Percentiles rank a stretch among this genome's conserved stretches.
Evolutionary conservation across 2,113 vertebrate genomes (phyloP).

Genomic region (Ictalurus punctatus): DNA sequence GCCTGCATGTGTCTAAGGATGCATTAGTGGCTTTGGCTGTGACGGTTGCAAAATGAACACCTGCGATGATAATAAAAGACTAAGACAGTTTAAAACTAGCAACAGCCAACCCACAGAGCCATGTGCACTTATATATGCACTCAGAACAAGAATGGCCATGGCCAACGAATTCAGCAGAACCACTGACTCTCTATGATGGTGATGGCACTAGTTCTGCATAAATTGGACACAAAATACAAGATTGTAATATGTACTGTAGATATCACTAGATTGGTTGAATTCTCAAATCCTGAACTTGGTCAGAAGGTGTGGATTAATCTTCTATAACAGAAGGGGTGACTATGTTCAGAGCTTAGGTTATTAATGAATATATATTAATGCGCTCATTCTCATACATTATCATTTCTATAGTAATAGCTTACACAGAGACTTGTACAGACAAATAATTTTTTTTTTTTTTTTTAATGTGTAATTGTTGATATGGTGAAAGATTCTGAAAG

Average conservation of each 20-base stretch:
- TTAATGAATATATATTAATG: neutral
- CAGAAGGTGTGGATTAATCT: too few species aligned
- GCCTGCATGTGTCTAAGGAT: neutral
- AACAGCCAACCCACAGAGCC: neutral
- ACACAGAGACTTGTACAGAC: neutral
- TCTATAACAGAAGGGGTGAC: too few species aligned
- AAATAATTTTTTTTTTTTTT: neutral
- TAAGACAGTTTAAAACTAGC: neutral
- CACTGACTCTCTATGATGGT: neutral
- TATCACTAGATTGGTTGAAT: neutral
- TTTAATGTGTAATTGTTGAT: neutral
- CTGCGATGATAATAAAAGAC: constrained; percentile 11
- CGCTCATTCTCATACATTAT: neutral
- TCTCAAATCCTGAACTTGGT: neutral
- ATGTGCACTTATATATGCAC: neutral
- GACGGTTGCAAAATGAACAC: neutral
- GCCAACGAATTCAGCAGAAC: neutral
- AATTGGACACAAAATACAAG: neutral
- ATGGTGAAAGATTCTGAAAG: neutral
- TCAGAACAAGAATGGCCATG: neutral
- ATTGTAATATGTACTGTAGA: neutral
- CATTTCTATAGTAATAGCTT: neutral
- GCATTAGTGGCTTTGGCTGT: neutral
- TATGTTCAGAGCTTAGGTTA: neutral
- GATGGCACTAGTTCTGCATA: neutral